Evolutionary conservation across 2,113 vertebrate species (phyloP), one percentile per base, ranked within the genome.

Genomic region (Agelaius tricolor): DNA sequence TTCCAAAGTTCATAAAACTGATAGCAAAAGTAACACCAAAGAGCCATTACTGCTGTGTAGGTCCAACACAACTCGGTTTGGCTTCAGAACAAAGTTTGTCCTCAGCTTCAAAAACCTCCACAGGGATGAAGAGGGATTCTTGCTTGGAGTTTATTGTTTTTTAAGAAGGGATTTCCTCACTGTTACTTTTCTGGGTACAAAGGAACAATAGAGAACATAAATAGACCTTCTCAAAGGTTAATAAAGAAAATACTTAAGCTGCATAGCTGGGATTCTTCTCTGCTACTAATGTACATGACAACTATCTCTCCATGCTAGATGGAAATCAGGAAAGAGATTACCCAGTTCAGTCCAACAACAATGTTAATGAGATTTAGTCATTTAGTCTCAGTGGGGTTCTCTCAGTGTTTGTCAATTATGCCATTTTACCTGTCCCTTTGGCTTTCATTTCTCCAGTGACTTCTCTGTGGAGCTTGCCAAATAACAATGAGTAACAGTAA

Each of bases 341-440:
- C 23, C 30, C 30, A n/a, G 71, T n/a, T 72, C 81, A 46, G 52
- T 68, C 55, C 77, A 68, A 80, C 87, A 93, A 41, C 57, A 47
- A 7, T 9, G 35, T 93, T 78, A 91, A 94, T 84, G 81, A 91
- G 71, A 72, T 96, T 83, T 77, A 17, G 54, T 79, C 82, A 72
- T 96, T 85, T 77, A 15, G 49, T 79, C 84, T 78, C 95, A 47
- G 39, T n/a, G 37, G 62, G 59, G 35, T 43, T 85, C 75, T 87
- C 77, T 51, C 2, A 1, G 13, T 84, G 84, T 84, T 84, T 90
- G 90, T 94, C 76, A 90, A 14, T 93, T 88, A 80, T 37, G 49
- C 24, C 82, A 66, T 82, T 85, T 95, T 78, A 92, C 89, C 88
- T 96, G 92, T 87, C 92, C 94, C 92, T 92, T 86, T 86, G 87